phyloP scores from a whole-genome alignment of 2,888 invertebrate genomes.

The Leucophenga maculata region DNA sequence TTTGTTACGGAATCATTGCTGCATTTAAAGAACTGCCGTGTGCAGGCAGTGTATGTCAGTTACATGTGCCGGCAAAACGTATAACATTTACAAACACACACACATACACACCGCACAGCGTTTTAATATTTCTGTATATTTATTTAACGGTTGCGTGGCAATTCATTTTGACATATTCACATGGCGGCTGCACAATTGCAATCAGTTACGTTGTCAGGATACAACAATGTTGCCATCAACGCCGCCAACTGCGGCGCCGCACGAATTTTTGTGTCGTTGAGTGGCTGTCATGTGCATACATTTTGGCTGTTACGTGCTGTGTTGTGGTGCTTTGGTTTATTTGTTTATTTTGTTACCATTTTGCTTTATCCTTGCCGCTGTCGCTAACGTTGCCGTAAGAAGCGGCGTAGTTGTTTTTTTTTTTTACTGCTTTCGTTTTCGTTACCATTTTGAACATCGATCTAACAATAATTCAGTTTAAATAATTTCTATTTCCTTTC shows the following conservation, averaged over 20 bases:
- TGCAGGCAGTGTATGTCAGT: no score
- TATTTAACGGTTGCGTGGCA: neutral
- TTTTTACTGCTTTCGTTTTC: slow-evolving; percentile 47
- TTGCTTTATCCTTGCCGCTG: neutral
- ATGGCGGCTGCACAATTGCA: neutral
- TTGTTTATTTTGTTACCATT: slow-evolving; percentile 1
- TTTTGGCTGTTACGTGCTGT: neutral
- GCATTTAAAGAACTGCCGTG: no score
- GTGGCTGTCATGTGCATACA: slow-evolving; percentile 6
- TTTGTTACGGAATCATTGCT: no score
- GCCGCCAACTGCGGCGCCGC: neutral
- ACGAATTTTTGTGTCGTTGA: neutral
- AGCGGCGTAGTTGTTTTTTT: neutral
- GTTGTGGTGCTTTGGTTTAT: neutral
- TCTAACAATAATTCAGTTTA: slow-evolving; percentile 66
- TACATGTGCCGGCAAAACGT: no score
- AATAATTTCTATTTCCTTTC: slow-evolving; percentile 48
- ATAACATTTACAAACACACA: neutral
- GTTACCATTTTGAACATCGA: slow-evolving; percentile 58
- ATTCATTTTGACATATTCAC: neutral
- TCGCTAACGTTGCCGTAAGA: neutral
- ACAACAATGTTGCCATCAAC: neutral
- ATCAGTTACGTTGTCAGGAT: neutral
- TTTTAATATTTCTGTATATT: neutral
- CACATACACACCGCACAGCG: neutral